Percentiles rank a stretch among this genome's conserved stretches.
Evolutionary conservation across 2,113 vertebrate genomes (phyloP).

Genomic region (Oreochromis aureus): DNA sequence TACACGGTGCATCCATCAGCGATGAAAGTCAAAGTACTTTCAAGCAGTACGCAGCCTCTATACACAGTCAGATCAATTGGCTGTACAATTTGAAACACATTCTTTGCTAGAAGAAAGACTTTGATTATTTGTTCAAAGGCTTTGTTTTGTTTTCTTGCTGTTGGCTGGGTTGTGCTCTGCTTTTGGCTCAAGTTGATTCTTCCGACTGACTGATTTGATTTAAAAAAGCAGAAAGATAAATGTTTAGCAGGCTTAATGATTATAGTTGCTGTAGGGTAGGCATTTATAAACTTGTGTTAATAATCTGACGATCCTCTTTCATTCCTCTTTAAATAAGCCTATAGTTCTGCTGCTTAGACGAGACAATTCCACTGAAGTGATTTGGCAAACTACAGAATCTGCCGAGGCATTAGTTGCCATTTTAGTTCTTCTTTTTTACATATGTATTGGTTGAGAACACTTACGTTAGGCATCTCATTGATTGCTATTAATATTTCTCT

Average conservation of each 20-base stretch:
- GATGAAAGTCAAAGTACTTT: background rate
- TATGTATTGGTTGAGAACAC: background rate
- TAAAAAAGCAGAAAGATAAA: slow-evolving; percentile 30
- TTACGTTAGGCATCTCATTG: background rate
- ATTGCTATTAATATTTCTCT: background rate
- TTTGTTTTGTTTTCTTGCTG: background rate
- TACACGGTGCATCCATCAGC: background rate
- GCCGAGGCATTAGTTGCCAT: background rate
- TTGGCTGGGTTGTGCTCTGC: background rate
- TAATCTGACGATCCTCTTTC: slow-evolving; percentile 46
- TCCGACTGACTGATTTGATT: slow-evolving; percentile 12
- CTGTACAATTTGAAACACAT: background rate
- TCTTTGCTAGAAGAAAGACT: background rate
- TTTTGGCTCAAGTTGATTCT: slow-evolving; percentile 1
- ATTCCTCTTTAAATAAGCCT: slow-evolving; percentile 29
- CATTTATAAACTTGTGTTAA: slow-evolving; percentile 42
- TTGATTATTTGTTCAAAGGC: slow-evolving; percentile 1
- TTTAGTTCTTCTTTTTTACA: background rate
- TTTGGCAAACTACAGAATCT: background rate
- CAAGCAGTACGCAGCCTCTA: background rate
- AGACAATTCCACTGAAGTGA: background rate
- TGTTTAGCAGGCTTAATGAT: slow-evolving; percentile 33
- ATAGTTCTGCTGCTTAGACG: slow-evolving; percentile 1
- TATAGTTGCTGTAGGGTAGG: slow-evolving; percentile 31
- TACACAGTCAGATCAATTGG: background rate